phyloP scores from a whole-genome alignment of 2,888 invertebrate genomes.

The Malthinus seriepunctatus region DNA sequence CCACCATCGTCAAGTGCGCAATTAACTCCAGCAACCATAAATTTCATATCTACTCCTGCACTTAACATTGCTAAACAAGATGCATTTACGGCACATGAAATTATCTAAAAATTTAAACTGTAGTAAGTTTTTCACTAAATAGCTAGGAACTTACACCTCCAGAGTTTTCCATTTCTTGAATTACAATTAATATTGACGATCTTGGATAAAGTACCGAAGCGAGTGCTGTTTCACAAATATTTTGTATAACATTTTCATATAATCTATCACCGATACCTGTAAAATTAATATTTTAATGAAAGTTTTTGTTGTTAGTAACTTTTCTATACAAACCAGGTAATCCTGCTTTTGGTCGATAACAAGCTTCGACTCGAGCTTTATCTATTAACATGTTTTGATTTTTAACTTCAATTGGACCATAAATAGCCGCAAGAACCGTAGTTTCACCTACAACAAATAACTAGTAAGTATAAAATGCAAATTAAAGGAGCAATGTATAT shows the following conservation, averaged over 20 bases:
- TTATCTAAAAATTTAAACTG: slow-evolving; percentile 59
- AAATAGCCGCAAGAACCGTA: slow-evolving; percentile 73
- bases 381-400: slow-evolving; percentile 75
- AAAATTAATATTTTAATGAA: slow-evolving; percentile 19
- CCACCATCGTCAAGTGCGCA: slow-evolving; percentile 69
- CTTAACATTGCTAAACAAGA: slow-evolving; percentile 81
- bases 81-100: slow-evolving; percentile 82
- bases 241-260: slow-evolving; percentile 74
- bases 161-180: slow-evolving; percentile 86
- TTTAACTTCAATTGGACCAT: slow-evolving; percentile 83
- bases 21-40: slow-evolving; percentile 76
- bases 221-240: slow-evolving; percentile 76
- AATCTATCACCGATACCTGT: slow-evolving; percentile 69
- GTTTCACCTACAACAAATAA: slow-evolving; percentile 69
- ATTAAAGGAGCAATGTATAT: slow-evolving; percentile 6
- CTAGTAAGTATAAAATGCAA: slow-evolving; percentile 11
- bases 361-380: slow-evolving; percentile 77
- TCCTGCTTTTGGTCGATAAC: slow-evolving; percentile 77
- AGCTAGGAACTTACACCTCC: slow-evolving; percentile 66
- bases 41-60: slow-evolving; percentile 82
- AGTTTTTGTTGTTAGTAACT: neutral
- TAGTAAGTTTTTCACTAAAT: neutral
- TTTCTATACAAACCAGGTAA: slow-evolving; percentile 59
- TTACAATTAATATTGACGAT: slow-evolving; percentile 73
- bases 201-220: slow-evolving; percentile 76